These are phyloP conservation scores for Prinia subflava DNA, from an alignment of 2,113 vertebrate species.

Conservation along the genomic window DNA sequence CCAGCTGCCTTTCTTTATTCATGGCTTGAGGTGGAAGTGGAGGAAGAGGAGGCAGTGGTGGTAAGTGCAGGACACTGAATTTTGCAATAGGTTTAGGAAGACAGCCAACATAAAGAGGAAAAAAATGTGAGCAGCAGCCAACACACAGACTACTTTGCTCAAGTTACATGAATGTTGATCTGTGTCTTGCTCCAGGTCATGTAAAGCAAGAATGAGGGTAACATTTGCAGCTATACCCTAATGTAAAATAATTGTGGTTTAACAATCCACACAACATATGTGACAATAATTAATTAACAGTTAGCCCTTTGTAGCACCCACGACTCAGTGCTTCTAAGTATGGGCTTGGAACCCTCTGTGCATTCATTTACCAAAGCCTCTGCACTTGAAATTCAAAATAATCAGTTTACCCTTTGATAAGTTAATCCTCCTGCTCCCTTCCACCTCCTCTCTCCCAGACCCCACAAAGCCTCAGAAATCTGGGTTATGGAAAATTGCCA, in stretches of 20 bases:
- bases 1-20: slow-evolving; percentile 52
- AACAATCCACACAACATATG: not conserved
- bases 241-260: not conserved
- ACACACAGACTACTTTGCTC: slow-evolving; percentile 50
- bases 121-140: slow-evolving; percentile 64
- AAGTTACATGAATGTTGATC: slow-evolving; percentile 2
- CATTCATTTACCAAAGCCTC: slow-evolving; percentile 2
- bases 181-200: slow-evolving; percentile 14
- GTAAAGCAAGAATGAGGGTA: not conserved
- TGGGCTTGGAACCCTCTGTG: not conserved
- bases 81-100: slow-evolving; percentile 79
- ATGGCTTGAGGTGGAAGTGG: slow-evolving; percentile 26
- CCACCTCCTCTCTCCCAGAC: not conserved
- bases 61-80: slow-evolving; percentile 52
- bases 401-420: slow-evolving; percentile 3
- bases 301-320: not conserved
- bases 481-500: not conserved
- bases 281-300: slow-evolving; percentile 19
- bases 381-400: not conserved
- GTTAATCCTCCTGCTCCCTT: not conserved
- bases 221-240: not conserved
- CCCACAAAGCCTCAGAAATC: not conserved
- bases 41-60: slow-evolving; percentile 43
- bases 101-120: slow-evolving; percentile 65
- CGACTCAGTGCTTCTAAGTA: not conserved